Conservation (phyloP, 2,113 vertebrate species). For the Chloroceryle aenea region DNA sequence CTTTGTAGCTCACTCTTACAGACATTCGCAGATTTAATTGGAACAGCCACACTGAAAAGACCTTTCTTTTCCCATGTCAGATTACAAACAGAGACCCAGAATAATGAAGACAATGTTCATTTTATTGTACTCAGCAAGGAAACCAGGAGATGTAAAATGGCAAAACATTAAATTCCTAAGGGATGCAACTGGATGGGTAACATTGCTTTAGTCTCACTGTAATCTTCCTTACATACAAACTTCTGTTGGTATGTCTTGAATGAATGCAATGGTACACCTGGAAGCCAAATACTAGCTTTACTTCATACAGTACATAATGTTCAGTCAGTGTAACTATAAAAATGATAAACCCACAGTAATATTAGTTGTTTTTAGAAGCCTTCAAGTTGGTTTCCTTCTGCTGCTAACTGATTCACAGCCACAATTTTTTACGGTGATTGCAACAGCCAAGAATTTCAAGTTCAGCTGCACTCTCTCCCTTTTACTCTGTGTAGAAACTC, state of each 20-base stretch:
- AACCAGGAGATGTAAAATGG: conserved; percentile 62
- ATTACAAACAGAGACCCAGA: conserved; percentile 46
- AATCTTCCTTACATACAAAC: conserved; percentile 55
- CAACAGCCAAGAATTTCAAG: background rate
- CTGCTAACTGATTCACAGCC: background rate
- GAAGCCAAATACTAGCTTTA: conserved; percentile 36
- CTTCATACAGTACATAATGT: conserved; percentile 8
- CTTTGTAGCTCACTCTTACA: background rate
- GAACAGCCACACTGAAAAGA: background rate
- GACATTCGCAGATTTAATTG: background rate
- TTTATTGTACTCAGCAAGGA: conserved; percentile 64
- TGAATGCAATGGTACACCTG: conserved; percentile 23
- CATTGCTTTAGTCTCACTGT: conserved; percentile 16
- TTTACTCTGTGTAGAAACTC: background rate
- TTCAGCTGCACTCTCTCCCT: background rate
- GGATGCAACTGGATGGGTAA: background rate
- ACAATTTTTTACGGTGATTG: background rate
- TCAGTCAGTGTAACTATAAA: conserved; percentile 12
- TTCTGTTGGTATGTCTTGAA: conserved; percentile 22
- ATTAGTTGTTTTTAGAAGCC: conserved; percentile 2
- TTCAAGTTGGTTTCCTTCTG: background rate
- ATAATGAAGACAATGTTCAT: conserved; percentile 54
- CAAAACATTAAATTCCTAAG: conserved; percentile 57
- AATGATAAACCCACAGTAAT: conserved; percentile 22
- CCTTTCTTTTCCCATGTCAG: background rate